A percentile compares a stretch with the other conserved stretches of the same genome.
Evolutionary conservation across 30 jellyfish, hydroid and myxozoan genomes (phyloP).

Genomic region (Hydractinia echinata): DNA sequence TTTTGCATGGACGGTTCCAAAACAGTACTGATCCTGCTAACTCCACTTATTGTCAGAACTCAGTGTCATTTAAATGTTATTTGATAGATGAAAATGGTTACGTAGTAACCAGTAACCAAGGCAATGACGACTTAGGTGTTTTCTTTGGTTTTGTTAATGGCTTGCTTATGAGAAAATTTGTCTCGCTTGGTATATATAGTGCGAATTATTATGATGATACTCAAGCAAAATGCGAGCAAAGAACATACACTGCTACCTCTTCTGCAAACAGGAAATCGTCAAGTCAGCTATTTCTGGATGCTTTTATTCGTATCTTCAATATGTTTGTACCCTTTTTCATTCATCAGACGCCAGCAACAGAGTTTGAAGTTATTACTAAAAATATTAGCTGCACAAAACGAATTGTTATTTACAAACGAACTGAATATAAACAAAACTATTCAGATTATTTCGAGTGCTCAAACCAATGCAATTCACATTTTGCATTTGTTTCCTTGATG

Average conservation of each 20-base stretch:
- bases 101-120: conserved; percentile 60
- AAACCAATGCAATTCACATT: neutral
- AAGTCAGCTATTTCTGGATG: neutral
- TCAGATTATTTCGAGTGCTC: neutral
- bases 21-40: too few relatives aligned
- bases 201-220: conserved; percentile 33
- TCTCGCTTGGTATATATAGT: neutral
- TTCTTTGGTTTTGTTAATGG: conserved; percentile 64
- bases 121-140: conserved; percentile 48
- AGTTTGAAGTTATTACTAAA: neutral
- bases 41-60: too few relatives aligned
- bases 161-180: conserved; percentile 33
- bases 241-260: conserved; percentile 26
- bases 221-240: conserved; percentile 53
- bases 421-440: neutral
- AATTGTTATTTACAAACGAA: neutral
- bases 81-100: conserved; percentile 79
- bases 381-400: conserved; percentile 14
- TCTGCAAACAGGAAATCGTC: neutral
- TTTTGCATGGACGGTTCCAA: neutral
- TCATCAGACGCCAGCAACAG: neutral
- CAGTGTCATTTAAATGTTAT: conserved; percentile 28
- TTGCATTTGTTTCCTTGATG: neutral
- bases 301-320: neutral
- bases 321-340: neutral